Conservation (phyloP, 2,797 vertebrate species). For the Synanceia verrucosa region DNA sequence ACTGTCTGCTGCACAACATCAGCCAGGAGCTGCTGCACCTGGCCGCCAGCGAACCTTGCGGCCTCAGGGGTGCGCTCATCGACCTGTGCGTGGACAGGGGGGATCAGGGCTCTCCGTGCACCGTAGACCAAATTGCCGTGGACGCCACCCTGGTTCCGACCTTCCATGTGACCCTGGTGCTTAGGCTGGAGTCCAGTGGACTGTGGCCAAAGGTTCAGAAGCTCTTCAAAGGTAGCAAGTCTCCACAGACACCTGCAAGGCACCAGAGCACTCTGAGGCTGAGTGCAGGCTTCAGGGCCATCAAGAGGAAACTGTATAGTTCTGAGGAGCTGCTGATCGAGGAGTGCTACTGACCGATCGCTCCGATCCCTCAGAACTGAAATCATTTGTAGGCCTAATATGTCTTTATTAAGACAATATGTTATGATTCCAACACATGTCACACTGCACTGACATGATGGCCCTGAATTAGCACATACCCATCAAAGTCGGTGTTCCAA, state of each 20-base stretch:
- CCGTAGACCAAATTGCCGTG: conserved; percentile 88
- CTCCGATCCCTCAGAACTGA: background rate
- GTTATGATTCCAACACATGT: background rate
- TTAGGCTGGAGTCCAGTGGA: conserved; percentile 88
- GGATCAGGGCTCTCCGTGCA: conserved; percentile 77
- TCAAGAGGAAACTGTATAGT: conserved; percentile 94
- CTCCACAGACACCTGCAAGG: conserved; percentile 68
- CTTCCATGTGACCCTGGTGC: conserved; percentile 92
- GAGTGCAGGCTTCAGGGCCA: conserved; percentile 89
- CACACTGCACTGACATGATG: conserved; percentile 6
- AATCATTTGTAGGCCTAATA: no score
- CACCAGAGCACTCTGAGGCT: conserved; percentile 80
- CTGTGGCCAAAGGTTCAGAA: conserved; percentile 94
- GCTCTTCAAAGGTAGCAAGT: conserved; percentile 82
- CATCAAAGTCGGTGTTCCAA: background rate
- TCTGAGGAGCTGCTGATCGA: conserved; percentile 92
- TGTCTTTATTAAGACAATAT: background rate
- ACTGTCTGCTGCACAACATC: conserved; percentile 85
- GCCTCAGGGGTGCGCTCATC: conserved; percentile 91
- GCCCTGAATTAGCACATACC: background rate
- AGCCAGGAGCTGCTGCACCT: conserved; percentile 89
- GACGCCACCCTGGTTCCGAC: conserved; percentile 90
- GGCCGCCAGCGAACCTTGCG: conserved; percentile 91
- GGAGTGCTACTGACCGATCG: conserved; percentile 84
- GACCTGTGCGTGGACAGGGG: conserved; percentile 91